Conservation (phyloP, 2,888 invertebrate genomes). For the Diabrotica balteata region DNA sequence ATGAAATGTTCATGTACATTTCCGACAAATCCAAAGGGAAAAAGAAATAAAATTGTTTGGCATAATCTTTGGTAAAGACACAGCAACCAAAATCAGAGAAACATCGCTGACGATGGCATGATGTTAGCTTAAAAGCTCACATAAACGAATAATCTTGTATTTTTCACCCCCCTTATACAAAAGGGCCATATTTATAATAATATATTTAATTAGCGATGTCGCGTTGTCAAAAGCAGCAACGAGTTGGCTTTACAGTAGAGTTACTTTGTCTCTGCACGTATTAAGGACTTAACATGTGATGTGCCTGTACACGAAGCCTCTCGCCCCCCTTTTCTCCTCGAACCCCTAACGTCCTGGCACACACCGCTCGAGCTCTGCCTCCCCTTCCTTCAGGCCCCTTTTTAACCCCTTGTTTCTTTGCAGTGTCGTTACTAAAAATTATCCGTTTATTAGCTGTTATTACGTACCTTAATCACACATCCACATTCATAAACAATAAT, state of each 20-base stretch:
- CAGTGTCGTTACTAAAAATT: background rate
- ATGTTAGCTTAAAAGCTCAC: slow-evolving; percentile 42
- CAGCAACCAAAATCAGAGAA: slow-evolving; percentile 2
- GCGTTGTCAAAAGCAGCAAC: slow-evolving; percentile 57
- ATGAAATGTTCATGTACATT: no score
- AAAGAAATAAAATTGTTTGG: background rate
- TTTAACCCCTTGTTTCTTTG: slow-evolving; percentile 8
- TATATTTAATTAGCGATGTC: slow-evolving; percentile 59
- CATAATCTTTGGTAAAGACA: no score
- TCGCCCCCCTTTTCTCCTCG: slow-evolving; percentile 37
- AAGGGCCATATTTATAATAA: slow-evolving; percentile 57
- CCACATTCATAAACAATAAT: no score
- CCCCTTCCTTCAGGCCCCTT: slow-evolving; percentile 1
- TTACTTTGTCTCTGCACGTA: slow-evolving; percentile 56
- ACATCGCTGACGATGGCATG: slow-evolving; percentile 43
- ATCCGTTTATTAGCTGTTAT: no score
- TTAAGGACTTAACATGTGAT: slow-evolving; percentile 54
- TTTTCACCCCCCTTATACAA: slow-evolving; percentile 45
- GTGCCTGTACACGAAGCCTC: slow-evolving; percentile 49
- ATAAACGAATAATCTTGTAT: slow-evolving; percentile 56
- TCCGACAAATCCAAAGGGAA: no score
- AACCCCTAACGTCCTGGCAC: slow-evolving; percentile 25
- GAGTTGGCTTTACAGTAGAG: slow-evolving; percentile 56
- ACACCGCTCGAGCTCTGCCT: background rate
- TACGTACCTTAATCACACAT: no score